These are phyloP conservation scores for Maniola hyperantus DNA, from an alignment of 2,888 invertebrate species.

Conservation along the genomic window DNA sequence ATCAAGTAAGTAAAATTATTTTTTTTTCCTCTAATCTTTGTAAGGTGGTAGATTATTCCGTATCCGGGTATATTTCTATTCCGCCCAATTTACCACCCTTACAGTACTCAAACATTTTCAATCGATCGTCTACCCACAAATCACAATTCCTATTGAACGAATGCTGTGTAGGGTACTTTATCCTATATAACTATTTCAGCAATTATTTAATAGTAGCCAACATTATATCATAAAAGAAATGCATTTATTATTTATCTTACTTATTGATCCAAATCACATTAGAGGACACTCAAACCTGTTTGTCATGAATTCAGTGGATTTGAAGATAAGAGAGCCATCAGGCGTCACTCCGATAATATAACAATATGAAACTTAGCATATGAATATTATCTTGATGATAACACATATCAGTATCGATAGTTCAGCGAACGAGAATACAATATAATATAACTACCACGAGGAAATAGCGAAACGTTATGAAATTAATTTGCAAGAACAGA, in stretches of 20 bases:
- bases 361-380: constrained; percentile 20
- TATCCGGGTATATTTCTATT: too few species aligned
- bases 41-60: too few species aligned
- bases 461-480: constrained; percentile 11
- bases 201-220: too few species aligned
- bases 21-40: too few species aligned
- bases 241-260: background rate
- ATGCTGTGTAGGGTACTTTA: too few species aligned
- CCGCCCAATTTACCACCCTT: too few species aligned
- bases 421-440: constrained; percentile 22
- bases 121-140: too few species aligned
- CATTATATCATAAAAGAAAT: background rate
- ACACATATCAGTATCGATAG: constrained; percentile 31
- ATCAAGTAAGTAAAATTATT: too few species aligned
- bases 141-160: too few species aligned
- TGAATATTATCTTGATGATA: constrained; percentile 27
- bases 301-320: constrained; percentile 20
- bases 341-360: constrained; percentile 28
- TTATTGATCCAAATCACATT: constrained; percentile 13
- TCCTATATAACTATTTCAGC: too few species aligned
- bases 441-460: constrained; percentile 2
- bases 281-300: constrained; percentile 16
- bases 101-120: background rate
- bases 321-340: constrained; percentile 23
- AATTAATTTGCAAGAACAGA: background rate